Evolutionary conservation across 2,797 vertebrate genomes (phyloP).

Genomic region (Helostoma temminkii): DNA sequence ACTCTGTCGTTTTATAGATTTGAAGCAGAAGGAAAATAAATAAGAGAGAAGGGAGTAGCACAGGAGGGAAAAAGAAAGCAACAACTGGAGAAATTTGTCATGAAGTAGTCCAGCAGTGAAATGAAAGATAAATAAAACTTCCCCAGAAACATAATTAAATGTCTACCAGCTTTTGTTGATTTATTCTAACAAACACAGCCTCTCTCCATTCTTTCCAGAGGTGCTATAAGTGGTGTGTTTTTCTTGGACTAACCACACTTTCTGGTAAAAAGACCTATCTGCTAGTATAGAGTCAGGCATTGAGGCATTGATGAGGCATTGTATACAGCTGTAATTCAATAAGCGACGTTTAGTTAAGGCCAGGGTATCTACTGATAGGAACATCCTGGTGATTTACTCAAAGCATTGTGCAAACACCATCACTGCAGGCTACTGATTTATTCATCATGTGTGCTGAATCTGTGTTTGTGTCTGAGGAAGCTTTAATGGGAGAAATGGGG

Average conservation of each 20-base stretch:
- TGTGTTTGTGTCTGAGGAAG: constrained; percentile 39
- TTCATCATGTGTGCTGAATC: constrained; percentile 41
- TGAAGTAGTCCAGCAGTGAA: constrained; percentile 55
- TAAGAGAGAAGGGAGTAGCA: constrained; percentile 7
- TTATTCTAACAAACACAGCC: constrained; percentile 80
- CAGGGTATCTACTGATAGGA: constrained; percentile 46
- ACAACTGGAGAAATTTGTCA: constrained; percentile 63
- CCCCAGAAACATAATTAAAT: constrained; percentile 77
- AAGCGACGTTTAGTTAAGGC: constrained; percentile 50
- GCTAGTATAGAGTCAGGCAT: constrained; percentile 61
- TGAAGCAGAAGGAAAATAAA: constrained; percentile 39
- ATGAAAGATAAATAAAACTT: constrained; percentile 77
- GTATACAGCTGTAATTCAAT: constrained; percentile 58
- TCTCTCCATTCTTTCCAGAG: constrained; percentile 76
- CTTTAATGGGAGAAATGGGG: constrained; percentile 45
- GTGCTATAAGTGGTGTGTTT: constrained; percentile 73
- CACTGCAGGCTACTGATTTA: constrained; percentile 51
- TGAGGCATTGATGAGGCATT: constrained; percentile 61
- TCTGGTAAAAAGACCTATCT: constrained; percentile 39
- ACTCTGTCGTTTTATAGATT: constrained; percentile 59
- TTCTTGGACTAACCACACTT: constrained; percentile 64
- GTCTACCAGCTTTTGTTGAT: constrained; percentile 78
- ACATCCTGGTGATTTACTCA: constrained; percentile 58
- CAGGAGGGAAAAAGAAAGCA: constrained; percentile 22
- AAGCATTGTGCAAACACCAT: constrained; percentile 58